These are phyloP conservation scores for Gallinago jamesoni DNA, from an alignment of 2,113 vertebrate species.

Conservation along the genomic window DNA sequence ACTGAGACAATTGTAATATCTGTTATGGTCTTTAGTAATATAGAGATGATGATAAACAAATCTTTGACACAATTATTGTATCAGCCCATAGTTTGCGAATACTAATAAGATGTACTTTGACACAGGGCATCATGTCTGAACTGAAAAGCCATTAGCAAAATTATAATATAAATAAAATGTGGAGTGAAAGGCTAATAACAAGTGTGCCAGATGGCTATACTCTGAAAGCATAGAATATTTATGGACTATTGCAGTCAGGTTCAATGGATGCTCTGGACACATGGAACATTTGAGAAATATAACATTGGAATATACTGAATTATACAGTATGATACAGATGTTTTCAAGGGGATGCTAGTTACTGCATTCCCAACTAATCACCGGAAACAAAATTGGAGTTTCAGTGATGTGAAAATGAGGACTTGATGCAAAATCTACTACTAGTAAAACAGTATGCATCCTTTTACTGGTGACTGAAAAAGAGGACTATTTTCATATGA, in stretches of 20 bases:
- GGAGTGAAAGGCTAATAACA: neutral
- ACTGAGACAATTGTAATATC: neutral
- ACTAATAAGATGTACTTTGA: slow-evolving; percentile 24
- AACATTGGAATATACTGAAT: neutral
- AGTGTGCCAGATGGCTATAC: neutral
- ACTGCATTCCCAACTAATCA: neutral
- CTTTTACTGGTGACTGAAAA: neutral
- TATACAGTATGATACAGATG: neutral
- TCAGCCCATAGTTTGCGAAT: neutral
- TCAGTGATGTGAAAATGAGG: neutral
- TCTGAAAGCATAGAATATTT: slow-evolving; percentile 24
- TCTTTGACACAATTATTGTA: slow-evolving; percentile 38
- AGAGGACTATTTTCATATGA: neutral
- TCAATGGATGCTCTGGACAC: neutral
- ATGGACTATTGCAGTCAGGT: neutral
- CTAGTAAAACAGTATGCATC: neutral
- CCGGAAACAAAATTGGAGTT: neutral
- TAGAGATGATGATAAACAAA: slow-evolving; percentile 15
- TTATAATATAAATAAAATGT: slow-evolving; percentile 28
- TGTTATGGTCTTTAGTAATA: neutral
- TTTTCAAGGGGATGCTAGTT: neutral
- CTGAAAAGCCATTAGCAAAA: neutral
- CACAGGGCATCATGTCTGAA: neutral
- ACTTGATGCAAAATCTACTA: neutral
- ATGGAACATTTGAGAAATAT: neutral